Evolutionary conservation across 2,888 invertebrate genomes (phyloP), one percentile per base, ranked within the genome.

Genomic region (Alloplasta piceator): DNA sequence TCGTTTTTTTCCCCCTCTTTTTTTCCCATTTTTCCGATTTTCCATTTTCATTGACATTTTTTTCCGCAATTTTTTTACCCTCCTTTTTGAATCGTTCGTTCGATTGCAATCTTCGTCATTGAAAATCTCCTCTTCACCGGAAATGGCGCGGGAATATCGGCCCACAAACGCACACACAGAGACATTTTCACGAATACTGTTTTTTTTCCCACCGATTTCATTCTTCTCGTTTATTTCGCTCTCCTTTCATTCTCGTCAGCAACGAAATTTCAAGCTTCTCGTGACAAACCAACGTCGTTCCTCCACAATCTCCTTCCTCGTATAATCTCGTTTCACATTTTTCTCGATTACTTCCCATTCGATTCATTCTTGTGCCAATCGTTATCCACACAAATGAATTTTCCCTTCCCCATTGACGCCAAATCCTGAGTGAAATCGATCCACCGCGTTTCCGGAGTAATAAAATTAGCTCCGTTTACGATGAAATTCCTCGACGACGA

Each of bases 61-160:
- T 52, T 52, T 52, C 6, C 52, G 52, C 14, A 12, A 14, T 12
- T 52, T 12, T 52, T 14, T 52, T 6, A 43, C 55, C 67, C 58
- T 36, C 64, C 14, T 36, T 10, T 46, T 38, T 61, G 38, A 12
- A 55, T 72, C n/a, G 66, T 60, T 72, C 58, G 58, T 66, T 75
- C 70, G 74, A 79, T 70, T 70, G 64, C 56, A 79, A 79, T 79
- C 79, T 74, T 66, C 60, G 60, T 71, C 70, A 80, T 70, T 80
- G 70, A 70, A 77, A 77, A 77, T 56, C 39, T 77, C 41, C 50
- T 36, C 12, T 71, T 60, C 48, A 60, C 14, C 75, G 61, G 26
- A 52, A 63, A 70, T 74, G 41, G 67, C 36, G 26, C 60, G 3
- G 26, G 26, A 26, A 26, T 26, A 26, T 26, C 26, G 3, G 26